Percentiles rank a stretch among this genome's conserved stretches.
These are phyloP conservation scores for Sarcophilus harrisii DNA, from an alignment of 2,797 vertebrate species.

Conservation along the genomic window DNA sequence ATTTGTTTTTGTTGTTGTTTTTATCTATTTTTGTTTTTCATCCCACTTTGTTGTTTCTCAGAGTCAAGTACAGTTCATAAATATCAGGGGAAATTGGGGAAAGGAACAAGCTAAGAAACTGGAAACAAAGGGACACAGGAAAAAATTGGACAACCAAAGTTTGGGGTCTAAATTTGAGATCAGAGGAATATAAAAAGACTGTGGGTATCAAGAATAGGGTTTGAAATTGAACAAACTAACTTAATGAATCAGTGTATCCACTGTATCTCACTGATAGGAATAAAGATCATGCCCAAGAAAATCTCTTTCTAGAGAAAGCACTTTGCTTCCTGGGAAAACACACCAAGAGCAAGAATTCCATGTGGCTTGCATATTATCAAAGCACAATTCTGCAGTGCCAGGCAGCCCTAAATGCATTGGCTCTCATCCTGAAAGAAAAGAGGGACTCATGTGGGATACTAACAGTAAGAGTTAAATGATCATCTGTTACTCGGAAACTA, in stretches of 20 bases:
- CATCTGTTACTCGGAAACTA: neutral
- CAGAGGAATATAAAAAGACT: neutral
- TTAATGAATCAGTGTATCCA: neutral
- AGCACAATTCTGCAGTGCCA: conserved; percentile 43
- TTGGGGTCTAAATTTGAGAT: neutral
- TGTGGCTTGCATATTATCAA: conserved; percentile 13
- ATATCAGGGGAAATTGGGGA: neutral
- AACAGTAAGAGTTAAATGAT: conserved; percentile 23
- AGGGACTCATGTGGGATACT: neutral
- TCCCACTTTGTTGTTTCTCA: neutral
- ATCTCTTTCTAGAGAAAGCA: neutral
- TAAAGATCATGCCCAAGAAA: conserved; percentile 31
- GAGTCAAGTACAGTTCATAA: neutral
- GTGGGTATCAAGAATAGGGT: neutral
- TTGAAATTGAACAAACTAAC: neutral
- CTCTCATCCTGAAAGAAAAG: conserved; percentile 45
- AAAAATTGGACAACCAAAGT: neutral
- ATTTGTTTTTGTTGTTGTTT: neutral
- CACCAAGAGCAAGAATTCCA: neutral
- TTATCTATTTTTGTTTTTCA: neutral
- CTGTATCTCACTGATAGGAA: neutral
- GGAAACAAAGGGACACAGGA: conserved; percentile 2
- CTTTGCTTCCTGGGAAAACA: conserved; percentile 41
- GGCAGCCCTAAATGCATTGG: conserved; percentile 23
- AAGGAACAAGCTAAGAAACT: neutral